A percentile compares a stretch with the other conserved stretches of the same genome.
Evolutionary conservation across 2,888 invertebrate species (phyloP).

Genomic region (Athalia circularis): DNA sequence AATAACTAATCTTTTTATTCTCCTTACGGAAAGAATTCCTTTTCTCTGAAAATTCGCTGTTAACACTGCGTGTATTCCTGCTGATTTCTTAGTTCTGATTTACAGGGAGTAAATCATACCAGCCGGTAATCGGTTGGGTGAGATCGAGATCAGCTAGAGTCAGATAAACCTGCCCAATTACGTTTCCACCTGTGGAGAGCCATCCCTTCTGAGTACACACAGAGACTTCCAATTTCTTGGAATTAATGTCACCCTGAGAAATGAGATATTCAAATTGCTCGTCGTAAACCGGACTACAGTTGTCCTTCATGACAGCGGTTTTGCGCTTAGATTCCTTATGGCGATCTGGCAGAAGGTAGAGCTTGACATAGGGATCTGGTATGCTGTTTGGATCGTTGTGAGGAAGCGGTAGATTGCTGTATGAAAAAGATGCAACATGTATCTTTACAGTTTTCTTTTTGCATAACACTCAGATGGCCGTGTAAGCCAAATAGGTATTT

Average conservation of each 20-base stretch:
- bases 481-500: background rate
- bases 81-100: conserved; percentile 66
- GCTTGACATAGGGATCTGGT: conserved; percentile 93
- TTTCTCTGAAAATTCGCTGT: background rate
- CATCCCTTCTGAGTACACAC: conserved; percentile 93
- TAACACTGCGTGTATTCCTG: background rate
- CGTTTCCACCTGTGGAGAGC: conserved; percentile 86
- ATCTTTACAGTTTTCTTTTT: conserved; percentile 19
- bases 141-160: conserved; percentile 81
- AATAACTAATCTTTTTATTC: background rate
- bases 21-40: background rate
- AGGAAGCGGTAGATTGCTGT: conserved; percentile 82
- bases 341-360: conserved; percentile 90
- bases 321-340: conserved; percentile 92
- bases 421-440: conserved; percentile 49
- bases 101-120: conserved; percentile 84
- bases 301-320: conserved; percentile 90
- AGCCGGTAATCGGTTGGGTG: conserved; percentile 82
- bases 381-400: conserved; percentile 87
- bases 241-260: conserved; percentile 86
- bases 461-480: conserved; percentile 1
- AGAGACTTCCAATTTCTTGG: conserved; percentile 87
- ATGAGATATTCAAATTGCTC: conserved; percentile 93
- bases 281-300: conserved; percentile 93
- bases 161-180: conserved; percentile 88